A percentile compares a stretch with the other conserved stretches of the same genome.
These are phyloP conservation scores for Urocyon cinereoargenteus DNA, from an alignment of 2,797 vertebrate genomes.

Conservation along the genomic window DNA sequence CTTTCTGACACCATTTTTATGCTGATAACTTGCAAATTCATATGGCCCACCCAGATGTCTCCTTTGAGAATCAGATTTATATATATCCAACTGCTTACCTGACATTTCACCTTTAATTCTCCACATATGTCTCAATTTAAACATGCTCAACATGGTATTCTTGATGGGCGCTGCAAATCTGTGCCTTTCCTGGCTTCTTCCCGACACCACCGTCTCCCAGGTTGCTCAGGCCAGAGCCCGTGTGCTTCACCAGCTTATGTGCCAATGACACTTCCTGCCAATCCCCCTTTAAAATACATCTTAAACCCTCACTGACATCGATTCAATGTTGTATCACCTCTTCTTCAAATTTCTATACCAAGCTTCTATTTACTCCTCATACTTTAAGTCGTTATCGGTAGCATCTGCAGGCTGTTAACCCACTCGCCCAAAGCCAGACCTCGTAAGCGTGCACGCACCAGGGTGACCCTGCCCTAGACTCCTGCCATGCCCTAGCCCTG, in stretches of 20 bases:
- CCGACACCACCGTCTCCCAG: too few relatives aligned
- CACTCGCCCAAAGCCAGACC: neutral
- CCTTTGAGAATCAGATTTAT: neutral
- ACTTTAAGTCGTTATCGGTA: neutral
- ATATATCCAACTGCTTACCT: neutral
- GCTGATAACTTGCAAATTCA: neutral
- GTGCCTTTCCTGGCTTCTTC: neutral
- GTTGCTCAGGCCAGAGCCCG: neutral
- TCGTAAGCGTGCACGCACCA: neutral
- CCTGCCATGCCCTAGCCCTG: neutral
- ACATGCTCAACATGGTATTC: neutral
- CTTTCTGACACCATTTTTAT: neutral
- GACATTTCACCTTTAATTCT: neutral
- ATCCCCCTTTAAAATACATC: neutral
- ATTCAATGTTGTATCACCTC: neutral
- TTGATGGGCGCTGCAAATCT: neutral
- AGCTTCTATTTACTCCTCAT: neutral
- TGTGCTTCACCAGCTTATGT: neutral
- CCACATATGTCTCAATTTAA: neutral
- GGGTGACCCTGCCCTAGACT: neutral
- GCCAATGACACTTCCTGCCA: neutral
- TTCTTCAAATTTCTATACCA: neutral
- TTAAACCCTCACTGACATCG: neutral
- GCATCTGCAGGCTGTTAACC: neutral
- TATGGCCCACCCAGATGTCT: neutral